A percentile compares a stretch with the other conserved stretches of the same genome.
These are phyloP conservation scores for Plodia interpunctella DNA, from an alignment of 1,140 invertebrate genomes.

Conservation along the genomic window DNA sequence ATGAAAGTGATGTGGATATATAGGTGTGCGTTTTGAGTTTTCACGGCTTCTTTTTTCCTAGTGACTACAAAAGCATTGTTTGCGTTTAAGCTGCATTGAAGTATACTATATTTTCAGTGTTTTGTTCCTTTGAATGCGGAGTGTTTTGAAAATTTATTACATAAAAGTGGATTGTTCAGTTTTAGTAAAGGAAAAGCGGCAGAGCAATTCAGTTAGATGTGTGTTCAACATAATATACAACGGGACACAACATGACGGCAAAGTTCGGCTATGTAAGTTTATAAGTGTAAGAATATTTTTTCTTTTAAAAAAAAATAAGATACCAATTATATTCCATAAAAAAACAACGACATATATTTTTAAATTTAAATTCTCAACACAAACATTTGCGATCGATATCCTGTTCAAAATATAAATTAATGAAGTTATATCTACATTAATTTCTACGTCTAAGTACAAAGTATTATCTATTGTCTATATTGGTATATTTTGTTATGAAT, in stretches of 20 bases:
- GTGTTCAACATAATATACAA: slow-evolving; percentile 74
- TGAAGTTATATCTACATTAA: no score
- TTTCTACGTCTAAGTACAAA: neutral
- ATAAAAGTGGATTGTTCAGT: slow-evolving; percentile 73
- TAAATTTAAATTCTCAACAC: no score
- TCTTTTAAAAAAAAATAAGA: no score
- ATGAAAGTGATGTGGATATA: slow-evolving; percentile 67
- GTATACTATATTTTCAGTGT: slow-evolving; percentile 66
- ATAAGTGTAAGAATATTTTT: no score
- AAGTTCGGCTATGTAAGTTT: slow-evolving; percentile 77
- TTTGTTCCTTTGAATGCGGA: slow-evolving; percentile 60
- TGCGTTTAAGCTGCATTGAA: slow-evolving; percentile 43
- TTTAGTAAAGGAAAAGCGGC: slow-evolving; percentile 60
- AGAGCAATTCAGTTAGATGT: slow-evolving; percentile 73
- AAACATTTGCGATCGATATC: no score
- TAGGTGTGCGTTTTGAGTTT: slow-evolving; percentile 53
- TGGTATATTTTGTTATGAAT: slow-evolving; percentile 26
- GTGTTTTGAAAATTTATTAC: slow-evolving; percentile 69
- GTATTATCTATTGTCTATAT: neutral
- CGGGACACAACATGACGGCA: slow-evolving; percentile 78
- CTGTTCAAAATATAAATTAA: no score
- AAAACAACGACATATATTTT: no score
- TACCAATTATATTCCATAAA: no score
- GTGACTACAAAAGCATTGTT: slow-evolving; percentile 73
- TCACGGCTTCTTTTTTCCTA: slow-evolving; percentile 53